Base-by-base conservation (phyloP, 2,113 vertebrate genomes). In the Pachycephala philippinensis region DNA sequence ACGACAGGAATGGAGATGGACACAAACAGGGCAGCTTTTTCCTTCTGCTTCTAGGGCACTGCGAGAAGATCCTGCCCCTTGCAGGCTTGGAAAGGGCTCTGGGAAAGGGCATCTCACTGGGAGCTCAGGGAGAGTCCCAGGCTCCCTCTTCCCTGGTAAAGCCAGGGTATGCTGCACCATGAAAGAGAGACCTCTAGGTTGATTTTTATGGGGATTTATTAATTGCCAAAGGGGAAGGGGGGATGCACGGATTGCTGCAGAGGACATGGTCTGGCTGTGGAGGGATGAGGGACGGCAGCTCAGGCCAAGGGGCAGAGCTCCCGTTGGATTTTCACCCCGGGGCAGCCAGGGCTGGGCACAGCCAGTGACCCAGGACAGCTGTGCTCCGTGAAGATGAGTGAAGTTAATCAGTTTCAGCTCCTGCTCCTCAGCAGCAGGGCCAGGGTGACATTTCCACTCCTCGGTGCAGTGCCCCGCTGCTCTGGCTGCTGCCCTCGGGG, bases 251-350 rank as follows among this genome's bases (percentile, higher is more conserved):
- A 13, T 30, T 60, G 42, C 80, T 81, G 76, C 42, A 44, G 76
- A 39, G 31, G 54, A 4, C 8, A 0, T 3, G 1, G 11, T 8
- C 30, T 54, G 2, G 0, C 19, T 4, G 2, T 23, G 63, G 27
- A 52, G n/a, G 27, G 23, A 30, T 0, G 14, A 88, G 44, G 35
- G 53, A 39, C 0, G 2, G 63, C 63, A 83, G 27, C 68, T 80
- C 35, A 24, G 81, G 24, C n/a, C 2, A 1, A 39, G 54, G 33
- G 66, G 22, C 26, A 53, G 31, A 61, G 33, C n/a, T 76, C 65
- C 30, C 0, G 0, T 39, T 60, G 27, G 49, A 44, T 68, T 86
- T 44, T 44, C 47, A 63, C 33, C 27, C 12, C 2, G 20, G 28
- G 40, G 63, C 70, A 70, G 66, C 35, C 3, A 5, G 40, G 37